phyloP scores from a whole-genome alignment of 2,113 vertebrate genomes.

The Benitochromis conjunctus region DNA sequence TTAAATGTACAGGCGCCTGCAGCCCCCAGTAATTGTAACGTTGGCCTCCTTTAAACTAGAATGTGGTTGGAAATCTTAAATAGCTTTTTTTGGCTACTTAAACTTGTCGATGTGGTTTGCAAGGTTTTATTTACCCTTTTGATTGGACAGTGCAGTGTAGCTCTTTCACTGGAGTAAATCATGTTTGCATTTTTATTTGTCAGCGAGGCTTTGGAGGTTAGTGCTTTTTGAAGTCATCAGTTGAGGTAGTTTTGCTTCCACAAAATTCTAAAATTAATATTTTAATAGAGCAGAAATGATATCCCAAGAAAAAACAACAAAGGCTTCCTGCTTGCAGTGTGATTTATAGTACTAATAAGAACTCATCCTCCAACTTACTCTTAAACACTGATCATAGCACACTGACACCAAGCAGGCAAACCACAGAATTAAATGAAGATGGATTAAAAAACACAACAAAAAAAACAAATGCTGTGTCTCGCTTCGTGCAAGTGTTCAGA shows the following conservation, averaged over 20 bases:
- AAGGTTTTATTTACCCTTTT: not conserved
- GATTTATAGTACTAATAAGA: not conserved
- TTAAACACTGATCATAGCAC: not conserved
- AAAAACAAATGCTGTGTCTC: not conserved
- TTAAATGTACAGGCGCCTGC: not conserved
- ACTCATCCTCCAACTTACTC: not conserved
- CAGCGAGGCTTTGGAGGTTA: not conserved
- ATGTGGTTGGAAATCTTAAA: not conserved
- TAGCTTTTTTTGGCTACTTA: not conserved
- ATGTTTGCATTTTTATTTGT: not conserved
- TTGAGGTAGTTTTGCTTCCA: not conserved
- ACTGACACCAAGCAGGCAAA: not conserved
- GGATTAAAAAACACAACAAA: not conserved
- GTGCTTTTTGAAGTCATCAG: not conserved
- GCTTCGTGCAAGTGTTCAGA: not conserved
- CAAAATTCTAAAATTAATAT: not conserved
- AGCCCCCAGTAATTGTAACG: not conserved
- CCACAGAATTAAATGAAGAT: not conserved
- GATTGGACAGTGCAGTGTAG: not conserved
- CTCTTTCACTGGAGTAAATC: not conserved
- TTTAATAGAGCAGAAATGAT: not conserved
- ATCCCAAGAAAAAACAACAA: not conserved
- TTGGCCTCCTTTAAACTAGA: not conserved
- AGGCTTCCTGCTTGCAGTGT: not conserved
- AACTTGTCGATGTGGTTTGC: not conserved